These are phyloP conservation scores for Petrocephalus sullivani DNA, from an alignment of 2,797 vertebrate species.

Conservation along the genomic window DNA sequence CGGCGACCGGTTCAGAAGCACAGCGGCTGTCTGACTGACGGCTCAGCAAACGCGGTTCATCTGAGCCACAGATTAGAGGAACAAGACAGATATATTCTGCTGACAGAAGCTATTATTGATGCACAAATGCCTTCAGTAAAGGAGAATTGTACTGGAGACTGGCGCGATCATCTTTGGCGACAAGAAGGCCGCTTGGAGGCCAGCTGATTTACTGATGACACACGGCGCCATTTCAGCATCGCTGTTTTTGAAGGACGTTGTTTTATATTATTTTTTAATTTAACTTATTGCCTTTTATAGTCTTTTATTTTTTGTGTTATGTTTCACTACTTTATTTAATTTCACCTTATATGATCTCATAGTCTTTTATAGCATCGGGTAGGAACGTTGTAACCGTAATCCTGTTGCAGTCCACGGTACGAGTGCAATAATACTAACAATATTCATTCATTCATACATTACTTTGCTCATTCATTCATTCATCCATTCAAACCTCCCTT, in stretches of 20 bases:
- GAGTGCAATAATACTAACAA: neutral
- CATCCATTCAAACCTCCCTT: neutral
- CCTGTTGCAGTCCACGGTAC: neutral
- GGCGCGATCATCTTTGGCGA: neutral
- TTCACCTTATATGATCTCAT: neutral
- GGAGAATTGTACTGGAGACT: neutral
- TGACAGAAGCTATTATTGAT: neutral
- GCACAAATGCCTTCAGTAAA: neutral
- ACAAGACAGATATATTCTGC: neutral
- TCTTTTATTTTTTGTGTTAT: neutral
- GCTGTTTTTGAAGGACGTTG: neutral
- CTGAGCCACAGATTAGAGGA: neutral
- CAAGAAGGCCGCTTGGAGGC: neutral
- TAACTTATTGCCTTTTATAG: neutral
- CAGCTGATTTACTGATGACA: neutral
- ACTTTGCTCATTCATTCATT: no score
- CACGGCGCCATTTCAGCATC: neutral
- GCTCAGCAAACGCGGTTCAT: neutral
- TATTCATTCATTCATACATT: neutral
- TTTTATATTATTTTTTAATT: neutral
- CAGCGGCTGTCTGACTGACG: neutral
- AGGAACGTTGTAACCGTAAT: neutral
- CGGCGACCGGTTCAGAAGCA: neutral
- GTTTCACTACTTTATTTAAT: neutral
- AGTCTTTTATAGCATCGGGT: neutral